Conservation (phyloP, 2,888 invertebrate genomes). For the Rhagium mordax region DNA sequence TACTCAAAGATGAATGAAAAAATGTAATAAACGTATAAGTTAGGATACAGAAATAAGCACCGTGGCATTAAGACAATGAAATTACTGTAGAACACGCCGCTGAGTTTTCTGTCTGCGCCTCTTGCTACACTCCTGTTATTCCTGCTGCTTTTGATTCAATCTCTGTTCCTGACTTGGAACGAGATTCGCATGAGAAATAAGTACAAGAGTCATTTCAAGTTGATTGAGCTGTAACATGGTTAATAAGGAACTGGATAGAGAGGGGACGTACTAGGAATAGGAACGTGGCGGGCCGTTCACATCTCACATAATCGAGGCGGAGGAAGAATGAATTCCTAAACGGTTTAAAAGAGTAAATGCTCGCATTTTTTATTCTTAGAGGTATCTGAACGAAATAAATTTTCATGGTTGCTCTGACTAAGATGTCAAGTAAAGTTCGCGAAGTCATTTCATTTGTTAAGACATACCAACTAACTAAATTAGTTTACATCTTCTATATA, state of each 20-base stretch:
- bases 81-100: not conserved
- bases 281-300: not conserved
- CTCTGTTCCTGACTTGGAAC: constrained; percentile 27
- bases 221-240: constrained; percentile 35
- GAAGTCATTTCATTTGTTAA: not conserved
- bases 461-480: too few relatives aligned
- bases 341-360: constrained; percentile 20
- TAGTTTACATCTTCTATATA: too few relatives aligned
- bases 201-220: constrained; percentile 37
- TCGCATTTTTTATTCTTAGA: constrained; percentile 24
- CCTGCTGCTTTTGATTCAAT: constrained; percentile 25
- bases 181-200: constrained; percentile 35
- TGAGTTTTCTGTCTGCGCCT: not conserved
- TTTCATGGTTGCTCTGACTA: not conserved
- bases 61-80: not conserved
- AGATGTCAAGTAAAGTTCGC: not conserved
- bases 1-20: not conserved
- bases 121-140: not conserved
- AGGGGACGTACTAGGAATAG: constrained; percentile 12
- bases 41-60: not conserved
- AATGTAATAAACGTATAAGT: not conserved
- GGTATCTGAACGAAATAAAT: constrained; percentile 19
- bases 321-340: constrained; percentile 23
- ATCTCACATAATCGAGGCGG: constrained; percentile 20
- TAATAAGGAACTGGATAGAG: constrained; percentile 25